Evolutionary conservation across 2,113 vertebrate species (phyloP).

Genomic region (Anolis sagrei): DNA sequence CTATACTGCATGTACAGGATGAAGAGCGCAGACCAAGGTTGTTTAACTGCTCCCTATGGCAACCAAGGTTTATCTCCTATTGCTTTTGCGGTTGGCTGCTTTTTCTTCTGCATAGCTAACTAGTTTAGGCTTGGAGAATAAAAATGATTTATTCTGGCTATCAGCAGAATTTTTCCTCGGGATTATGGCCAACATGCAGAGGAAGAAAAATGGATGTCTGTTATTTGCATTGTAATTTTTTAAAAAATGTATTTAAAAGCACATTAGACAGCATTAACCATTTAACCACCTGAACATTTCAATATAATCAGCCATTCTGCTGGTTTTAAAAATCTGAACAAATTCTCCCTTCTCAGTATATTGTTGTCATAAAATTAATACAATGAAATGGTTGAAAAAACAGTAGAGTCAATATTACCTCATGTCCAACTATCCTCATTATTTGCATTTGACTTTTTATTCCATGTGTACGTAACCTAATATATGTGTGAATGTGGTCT

Average conservation of each 20-base stretch:
- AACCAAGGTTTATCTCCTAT: slow-evolving; percentile 61
- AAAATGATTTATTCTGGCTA: slow-evolving; percentile 63
- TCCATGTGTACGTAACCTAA: too few species aligned
- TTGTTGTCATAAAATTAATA: slow-evolving; percentile 52
- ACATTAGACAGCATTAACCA: slow-evolving; percentile 24
- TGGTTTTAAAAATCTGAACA: slow-evolving; percentile 45
- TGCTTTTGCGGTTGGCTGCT: slow-evolving; percentile 6
- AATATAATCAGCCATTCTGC: slow-evolving; percentile 43
- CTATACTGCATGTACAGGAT: slow-evolving; percentile 41
- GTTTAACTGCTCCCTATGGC: slow-evolving; percentile 46
- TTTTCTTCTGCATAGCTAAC: slow-evolving; percentile 62
- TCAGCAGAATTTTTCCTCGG: slow-evolving; percentile 49
- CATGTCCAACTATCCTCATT: background rate
- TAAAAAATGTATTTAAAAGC: slow-evolving; percentile 57
- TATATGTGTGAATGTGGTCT: background rate
- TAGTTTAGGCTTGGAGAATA: slow-evolving; percentile 37
- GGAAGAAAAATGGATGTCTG: slow-evolving; percentile 40
- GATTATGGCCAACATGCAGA: slow-evolving; percentile 47
- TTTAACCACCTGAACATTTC: slow-evolving; percentile 34
- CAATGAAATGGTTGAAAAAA: slow-evolving; percentile 43
- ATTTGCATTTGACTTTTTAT: background rate
- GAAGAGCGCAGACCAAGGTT: slow-evolving; percentile 40
- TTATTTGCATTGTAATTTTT: slow-evolving; percentile 55
- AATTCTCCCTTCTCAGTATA: background rate
- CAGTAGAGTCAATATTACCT: slow-evolving; percentile 35